phyloP scores from a whole-genome alignment of 1,140 invertebrate genomes.

The Ceratina calcarata region DNA sequence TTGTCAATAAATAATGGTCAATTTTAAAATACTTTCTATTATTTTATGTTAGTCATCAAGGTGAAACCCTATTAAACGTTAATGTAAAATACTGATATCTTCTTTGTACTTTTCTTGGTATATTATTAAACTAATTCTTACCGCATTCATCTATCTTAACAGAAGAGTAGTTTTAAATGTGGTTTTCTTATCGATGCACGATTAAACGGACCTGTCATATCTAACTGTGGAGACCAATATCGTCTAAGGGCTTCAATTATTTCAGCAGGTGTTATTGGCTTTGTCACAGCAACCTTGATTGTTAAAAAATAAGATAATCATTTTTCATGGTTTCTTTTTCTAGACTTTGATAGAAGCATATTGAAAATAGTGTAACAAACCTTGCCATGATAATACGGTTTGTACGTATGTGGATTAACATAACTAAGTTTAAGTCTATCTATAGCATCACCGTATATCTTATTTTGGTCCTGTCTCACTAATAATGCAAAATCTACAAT shows the following conservation, averaged over 20 bases:
- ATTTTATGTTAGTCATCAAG: constrained; percentile 3
- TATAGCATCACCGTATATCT: constrained; percentile 80
- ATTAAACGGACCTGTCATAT: constrained; percentile 77
- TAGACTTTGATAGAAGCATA: constrained; percentile 12
- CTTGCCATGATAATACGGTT: constrained; percentile 76
- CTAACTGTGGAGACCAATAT: constrained; percentile 79
- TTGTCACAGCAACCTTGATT: constrained; percentile 68
- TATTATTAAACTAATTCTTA: constrained; percentile 41
- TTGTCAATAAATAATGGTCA: constrained; percentile 64
- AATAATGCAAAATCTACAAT: constrained; percentile 85
- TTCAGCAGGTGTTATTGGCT: constrained; percentile 81
- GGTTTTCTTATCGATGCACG: constrained; percentile 72
- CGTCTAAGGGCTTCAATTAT: constrained; percentile 82
- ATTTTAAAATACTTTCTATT: constrained; percentile 46
- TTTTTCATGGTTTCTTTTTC: neutral
- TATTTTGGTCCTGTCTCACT: constrained; percentile 82
- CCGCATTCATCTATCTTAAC: constrained; percentile 55
- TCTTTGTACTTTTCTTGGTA: neutral
- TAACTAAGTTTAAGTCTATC: constrained; percentile 75
- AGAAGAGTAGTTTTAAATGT: constrained; percentile 74
- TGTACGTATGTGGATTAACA: constrained; percentile 77
- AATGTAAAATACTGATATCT: constrained; percentile 13
- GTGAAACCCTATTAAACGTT: neutral
- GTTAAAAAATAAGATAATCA: neutral
- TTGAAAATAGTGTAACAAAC: constrained; percentile 38